A percentile compares a stretch with the other conserved stretches of the same genome.
phyloP scores from a whole-genome alignment of 1,140 invertebrate species.

The Cherax destructor region DNA sequence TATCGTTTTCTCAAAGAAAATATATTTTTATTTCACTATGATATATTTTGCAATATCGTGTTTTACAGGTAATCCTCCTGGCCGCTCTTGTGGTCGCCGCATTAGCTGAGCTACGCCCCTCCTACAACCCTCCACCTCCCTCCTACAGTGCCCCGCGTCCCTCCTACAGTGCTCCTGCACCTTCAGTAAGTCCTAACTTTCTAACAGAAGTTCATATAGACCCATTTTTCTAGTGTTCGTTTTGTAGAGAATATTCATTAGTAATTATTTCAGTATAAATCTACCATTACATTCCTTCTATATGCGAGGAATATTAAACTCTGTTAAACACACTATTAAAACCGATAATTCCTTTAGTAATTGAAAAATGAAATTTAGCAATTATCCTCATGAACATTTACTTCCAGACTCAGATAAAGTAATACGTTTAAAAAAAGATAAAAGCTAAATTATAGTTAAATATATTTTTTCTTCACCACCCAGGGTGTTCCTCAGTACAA shows the following conservation, averaged over 20 bases:
- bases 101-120: neutral
- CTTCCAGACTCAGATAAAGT: no score
- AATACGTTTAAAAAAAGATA: no score
- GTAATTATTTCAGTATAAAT: no score
- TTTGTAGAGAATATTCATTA: no score
- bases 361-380: no score
- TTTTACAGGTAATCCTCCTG: constrained; percentile 11
- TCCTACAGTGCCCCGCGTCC: neutral
- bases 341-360: no score
- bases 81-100: constrained; percentile 15
- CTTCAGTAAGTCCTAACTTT: neutral
- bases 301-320: no score
- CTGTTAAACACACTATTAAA: neutral
- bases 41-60: neutral
- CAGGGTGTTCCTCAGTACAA: neutral
- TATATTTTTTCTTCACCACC: neutral
- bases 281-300: no score
- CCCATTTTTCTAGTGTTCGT: no score
- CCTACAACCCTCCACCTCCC: no score
- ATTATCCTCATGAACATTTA: no score
- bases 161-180: neutral
- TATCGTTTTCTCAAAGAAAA: neutral
- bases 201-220: no score
- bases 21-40: neutral
- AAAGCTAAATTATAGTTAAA: neutral